A percentile compares a stretch with the other conserved stretches of the same genome.
phyloP scores from a whole-genome alignment of 2,888 invertebrate genomes.

The Xylocampa areola region DNA sequence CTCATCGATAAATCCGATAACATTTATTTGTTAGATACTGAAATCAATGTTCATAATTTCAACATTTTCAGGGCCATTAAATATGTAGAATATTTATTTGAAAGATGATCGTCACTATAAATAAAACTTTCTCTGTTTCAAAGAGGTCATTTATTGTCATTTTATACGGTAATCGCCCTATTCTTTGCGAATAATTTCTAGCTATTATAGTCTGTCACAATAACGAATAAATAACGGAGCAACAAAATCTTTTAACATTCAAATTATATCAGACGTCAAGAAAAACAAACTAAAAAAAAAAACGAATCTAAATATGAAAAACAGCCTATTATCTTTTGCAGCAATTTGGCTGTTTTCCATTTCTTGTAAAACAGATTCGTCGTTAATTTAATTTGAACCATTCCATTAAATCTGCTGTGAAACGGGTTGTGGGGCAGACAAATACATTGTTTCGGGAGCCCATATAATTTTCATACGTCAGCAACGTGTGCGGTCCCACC shows the following conservation, averaged over 20 bases:
- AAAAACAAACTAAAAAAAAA: constrained; percentile 28
- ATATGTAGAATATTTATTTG: constrained; percentile 9
- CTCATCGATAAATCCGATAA: constrained; percentile 21
- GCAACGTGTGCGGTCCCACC: constrained; percentile 68
- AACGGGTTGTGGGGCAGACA: constrained; percentile 23
- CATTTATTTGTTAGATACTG: constrained; percentile 12
- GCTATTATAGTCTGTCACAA: constrained; percentile 37
- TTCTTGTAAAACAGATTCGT: constrained; percentile 30
- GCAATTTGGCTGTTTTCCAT: constrained; percentile 46
- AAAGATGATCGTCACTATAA: constrained; percentile 1
- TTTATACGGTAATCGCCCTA: constrained; percentile 21
- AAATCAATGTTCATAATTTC: constrained; percentile 6
- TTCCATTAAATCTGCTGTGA: constrained; percentile 38
- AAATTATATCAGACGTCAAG: constrained; percentile 31
- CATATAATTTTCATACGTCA: constrained; percentile 58
- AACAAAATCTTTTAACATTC: constrained; percentile 29
- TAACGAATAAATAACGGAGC: constrained; percentile 39
- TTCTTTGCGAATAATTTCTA: constrained; percentile 22
- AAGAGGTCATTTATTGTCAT: constrained; percentile 15
- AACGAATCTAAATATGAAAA: no score
- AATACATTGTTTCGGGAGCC: constrained; percentile 37
- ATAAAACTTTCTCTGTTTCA: constrained; percentile 7
- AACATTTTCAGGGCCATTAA: background rate
- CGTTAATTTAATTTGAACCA: constrained; percentile 45
- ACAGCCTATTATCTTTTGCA: constrained; percentile 35